Base-by-base conservation (phyloP, 2,888 invertebrate genomes). In the Scaptodrosophila latifasciaeformis region DNA sequence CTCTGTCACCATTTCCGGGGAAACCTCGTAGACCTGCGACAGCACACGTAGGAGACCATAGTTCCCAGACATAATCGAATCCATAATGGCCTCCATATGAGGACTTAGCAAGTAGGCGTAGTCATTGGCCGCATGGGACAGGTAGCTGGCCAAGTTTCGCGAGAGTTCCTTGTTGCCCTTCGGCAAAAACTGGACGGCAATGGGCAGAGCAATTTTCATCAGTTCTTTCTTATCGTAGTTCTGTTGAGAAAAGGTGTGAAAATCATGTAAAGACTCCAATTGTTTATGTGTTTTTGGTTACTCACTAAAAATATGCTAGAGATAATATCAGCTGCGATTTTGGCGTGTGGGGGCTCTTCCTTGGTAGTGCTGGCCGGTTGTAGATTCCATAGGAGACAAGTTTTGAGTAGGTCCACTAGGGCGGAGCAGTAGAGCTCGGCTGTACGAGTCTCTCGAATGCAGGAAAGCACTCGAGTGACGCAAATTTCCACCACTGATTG, bases 401-500 rank as follows among this genome's bases (percentile, higher is more conserved):
- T 93, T 87, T 96, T 94, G 56, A 97, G 87, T 48, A 97, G 87
- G 34, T 92, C 91, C 17, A 97, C 95, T 65, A 97, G 87, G 1
- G 94, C 91, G 46, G 91, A 90, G 45, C 94, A 94, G 86, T 97
- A 95, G 67, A 93, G 83, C 84, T 96, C 95, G 54, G 96, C 92
- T 29, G 94, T 94, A 34, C 84, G 83, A 0, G 96, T 96, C 87
- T 97, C 96, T 74, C 96, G 91, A 65, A 97, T 93, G 78, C 96
- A 96, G 65, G 96, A 93, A 37, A 96, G 95, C 35, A 96, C 93
- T 61, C 96, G 88, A 1, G 96, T 96, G 57, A 97, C 92, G 86
- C 96, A 96, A 82, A 97, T 96, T 87, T 97, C 97, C 68, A 97
- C 96, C 59, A 97, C 93, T 71, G 95, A 96, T 87, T 97, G 97